Evolutionary conservation across 2,113 vertebrate species (phyloP).

Genomic region (Ailurus styani): DNA sequence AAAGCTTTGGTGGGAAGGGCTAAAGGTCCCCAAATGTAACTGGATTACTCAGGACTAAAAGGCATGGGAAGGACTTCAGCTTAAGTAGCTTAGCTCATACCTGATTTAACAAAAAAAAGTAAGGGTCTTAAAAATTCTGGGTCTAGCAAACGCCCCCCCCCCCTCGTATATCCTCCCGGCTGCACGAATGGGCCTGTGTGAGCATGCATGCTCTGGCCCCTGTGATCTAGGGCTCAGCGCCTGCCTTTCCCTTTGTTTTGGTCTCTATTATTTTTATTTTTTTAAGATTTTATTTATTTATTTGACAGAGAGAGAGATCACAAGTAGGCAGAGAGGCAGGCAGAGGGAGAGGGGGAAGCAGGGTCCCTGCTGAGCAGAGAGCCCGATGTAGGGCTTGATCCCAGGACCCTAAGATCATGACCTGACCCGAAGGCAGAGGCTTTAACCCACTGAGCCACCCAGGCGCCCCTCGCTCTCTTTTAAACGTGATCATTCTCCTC

Average conservation of each 20-base stretch:
- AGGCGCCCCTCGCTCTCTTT: neutral
- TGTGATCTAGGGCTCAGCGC: neutral
- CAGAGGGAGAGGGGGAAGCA: no score
- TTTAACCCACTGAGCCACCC: no score
- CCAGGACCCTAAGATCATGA: no score
- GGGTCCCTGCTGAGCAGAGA: no score
- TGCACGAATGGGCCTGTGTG: no score
- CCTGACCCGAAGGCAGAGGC: no score
- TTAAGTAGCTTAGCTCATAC: neutral
- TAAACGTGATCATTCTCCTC: accelerated
- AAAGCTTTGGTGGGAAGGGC: neutral
- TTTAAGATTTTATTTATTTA: no score
- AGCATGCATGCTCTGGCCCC: accelerated
- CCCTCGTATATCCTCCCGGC: no score
- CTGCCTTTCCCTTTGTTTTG: neutral
- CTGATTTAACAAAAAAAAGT: neutral
- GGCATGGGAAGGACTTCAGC: neutral
- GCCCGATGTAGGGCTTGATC: no score
- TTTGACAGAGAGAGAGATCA: no score
- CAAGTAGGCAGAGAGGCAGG: no score
- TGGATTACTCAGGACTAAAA: neutral
- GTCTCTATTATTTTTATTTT: no score
- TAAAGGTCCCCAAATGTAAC: neutral
- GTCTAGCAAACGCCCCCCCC: neutral
- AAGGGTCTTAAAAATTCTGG: neutral